A percentile compares a stretch with the other conserved stretches of the same genome.
Conservation (phyloP, 2,888 invertebrate genomes). For the Branchinecta sandiegonensis region DNA sequence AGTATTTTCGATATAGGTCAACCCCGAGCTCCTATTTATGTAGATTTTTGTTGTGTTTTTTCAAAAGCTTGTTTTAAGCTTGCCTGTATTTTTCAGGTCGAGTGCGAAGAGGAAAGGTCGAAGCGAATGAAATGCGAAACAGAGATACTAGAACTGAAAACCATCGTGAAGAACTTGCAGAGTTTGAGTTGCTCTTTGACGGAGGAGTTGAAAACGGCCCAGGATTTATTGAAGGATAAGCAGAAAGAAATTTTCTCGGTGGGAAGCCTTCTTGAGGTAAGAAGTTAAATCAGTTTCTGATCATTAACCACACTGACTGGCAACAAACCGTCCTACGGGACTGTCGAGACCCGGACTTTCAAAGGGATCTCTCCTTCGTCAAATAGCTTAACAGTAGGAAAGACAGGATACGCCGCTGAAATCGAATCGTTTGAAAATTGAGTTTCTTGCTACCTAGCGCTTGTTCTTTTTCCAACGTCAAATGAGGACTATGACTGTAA, state of each 20-base stretch:
- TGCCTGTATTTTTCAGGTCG: background rate
- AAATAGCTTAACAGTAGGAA: too few species aligned
- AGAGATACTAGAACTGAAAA: background rate
- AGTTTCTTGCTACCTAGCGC: too few species aligned
- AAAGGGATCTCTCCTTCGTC: too few species aligned
- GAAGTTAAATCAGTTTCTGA: background rate
- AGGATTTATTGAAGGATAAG: background rate
- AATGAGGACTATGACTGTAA: too few species aligned
- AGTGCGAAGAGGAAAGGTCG: constrained; percentile 7
- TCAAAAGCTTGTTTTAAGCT: too few species aligned
- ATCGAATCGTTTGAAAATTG: too few species aligned
- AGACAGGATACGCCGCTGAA: too few species aligned
- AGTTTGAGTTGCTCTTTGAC: background rate
- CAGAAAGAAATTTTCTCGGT: background rate
- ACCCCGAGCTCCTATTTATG: too few species aligned
- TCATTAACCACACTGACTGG: background rate
- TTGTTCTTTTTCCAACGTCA: too few species aligned
- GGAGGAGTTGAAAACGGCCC: background rate
- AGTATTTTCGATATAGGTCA: too few species aligned
- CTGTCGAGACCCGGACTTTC: too few species aligned
- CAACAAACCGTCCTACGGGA: background rate
- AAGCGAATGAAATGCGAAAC: background rate
- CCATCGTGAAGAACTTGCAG: background rate
- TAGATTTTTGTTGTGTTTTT: too few species aligned
- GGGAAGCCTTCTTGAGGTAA: background rate